phyloP scores from a whole-genome alignment of 2,888 invertebrate species.

The Andrena trimmerana region DNA sequence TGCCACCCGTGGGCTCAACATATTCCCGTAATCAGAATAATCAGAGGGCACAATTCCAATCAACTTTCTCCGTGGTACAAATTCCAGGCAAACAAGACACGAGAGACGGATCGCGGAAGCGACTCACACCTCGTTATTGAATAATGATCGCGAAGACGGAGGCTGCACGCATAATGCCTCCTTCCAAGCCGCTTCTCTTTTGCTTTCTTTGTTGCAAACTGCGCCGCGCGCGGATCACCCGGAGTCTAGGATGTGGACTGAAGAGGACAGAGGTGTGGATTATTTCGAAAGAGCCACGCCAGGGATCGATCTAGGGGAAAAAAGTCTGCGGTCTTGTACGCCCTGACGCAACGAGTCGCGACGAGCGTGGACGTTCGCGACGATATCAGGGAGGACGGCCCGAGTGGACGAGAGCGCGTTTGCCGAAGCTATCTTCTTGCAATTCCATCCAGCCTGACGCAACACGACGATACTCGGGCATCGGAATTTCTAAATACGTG shows the following conservation, averaged over 20 bases:
- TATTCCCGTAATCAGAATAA: conserved; percentile 51
- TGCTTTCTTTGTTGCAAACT: conserved; percentile 67
- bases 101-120: conserved; percentile 59
- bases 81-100: conserved; percentile 42
- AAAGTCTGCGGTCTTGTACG: conserved; percentile 63
- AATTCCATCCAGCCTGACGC: conserved; percentile 39
- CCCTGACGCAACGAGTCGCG: conserved; percentile 56
- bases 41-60: conserved; percentile 56
- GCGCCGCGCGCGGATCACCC: conserved; percentile 45
- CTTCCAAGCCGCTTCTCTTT: conserved; percentile 36
- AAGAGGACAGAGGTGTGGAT: no score
- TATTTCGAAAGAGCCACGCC: conserved; percentile 57
- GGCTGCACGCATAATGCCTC: conserved; percentile 52
- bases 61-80: conserved; percentile 58
- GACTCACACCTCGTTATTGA: conserved; percentile 59
- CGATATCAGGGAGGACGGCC: conserved; percentile 47
- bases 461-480: conserved; percentile 38
- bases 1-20: conserved; percentile 2
- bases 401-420: conserved; percentile 40
- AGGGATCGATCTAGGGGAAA: conserved; percentile 51
- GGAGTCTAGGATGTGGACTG: background rate
- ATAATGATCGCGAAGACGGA: conserved; percentile 49
- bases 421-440: conserved; percentile 22
- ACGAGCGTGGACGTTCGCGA: conserved; percentile 44
- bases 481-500: conserved; percentile 59